phyloP scores from a whole-genome alignment of 2,113 vertebrate genomes.

The Cinclus cinclus region DNA sequence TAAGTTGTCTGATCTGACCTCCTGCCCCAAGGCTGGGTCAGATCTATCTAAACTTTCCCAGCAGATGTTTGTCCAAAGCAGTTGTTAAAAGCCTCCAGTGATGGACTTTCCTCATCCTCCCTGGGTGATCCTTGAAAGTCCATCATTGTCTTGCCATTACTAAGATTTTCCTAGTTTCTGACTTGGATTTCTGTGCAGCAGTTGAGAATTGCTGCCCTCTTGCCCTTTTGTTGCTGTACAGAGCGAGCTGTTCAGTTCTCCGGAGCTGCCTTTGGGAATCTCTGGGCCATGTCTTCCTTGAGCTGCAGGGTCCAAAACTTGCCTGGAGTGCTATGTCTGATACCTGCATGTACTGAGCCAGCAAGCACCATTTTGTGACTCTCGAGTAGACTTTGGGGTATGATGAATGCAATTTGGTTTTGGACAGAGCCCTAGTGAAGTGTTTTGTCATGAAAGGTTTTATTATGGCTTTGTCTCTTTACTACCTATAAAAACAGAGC shows the following conservation, averaged over 20 bases:
- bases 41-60: constrained; percentile 43
- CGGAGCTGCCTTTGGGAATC: neutral
- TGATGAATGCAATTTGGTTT: neutral
- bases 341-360: neutral
- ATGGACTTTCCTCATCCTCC: neutral
- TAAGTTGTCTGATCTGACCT: neutral
- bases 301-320: neutral
- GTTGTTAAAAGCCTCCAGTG: neutral
- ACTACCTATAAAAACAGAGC: neutral
- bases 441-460: neutral
- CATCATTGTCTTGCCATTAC: neutral
- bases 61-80: constrained; percentile 14
- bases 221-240: neutral
- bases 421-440: neutral
- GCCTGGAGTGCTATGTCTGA: neutral
- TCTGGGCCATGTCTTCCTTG: neutral
- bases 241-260: neutral
- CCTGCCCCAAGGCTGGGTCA: neutral
- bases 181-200: neutral
- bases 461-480: neutral
- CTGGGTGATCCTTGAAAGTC: neutral
- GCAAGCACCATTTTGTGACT: neutral
- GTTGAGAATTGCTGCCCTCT: neutral
- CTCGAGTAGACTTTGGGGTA: neutral
- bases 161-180: neutral